These are phyloP conservation scores for Ernsta delagoae DNA, from an alignment of 2,888 invertebrate genomes.

Conservation along the genomic window DNA sequence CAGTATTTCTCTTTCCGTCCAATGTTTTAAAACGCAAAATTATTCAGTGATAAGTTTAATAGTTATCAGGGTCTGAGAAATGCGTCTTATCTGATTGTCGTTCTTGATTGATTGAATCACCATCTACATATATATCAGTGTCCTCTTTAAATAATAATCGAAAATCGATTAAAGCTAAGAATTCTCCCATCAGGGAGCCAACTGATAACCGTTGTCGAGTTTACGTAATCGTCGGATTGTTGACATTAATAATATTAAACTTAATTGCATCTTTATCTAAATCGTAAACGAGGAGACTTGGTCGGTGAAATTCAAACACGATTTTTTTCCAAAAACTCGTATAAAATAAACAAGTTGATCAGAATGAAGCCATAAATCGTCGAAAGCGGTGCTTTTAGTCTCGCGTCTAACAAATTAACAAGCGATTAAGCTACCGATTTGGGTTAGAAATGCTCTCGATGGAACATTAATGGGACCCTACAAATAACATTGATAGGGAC, in stretches of 20 bases:
- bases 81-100: slow-evolving; percentile 26
- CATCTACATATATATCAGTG: slow-evolving; percentile 21
- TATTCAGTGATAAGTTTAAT: slow-evolving; percentile 31
- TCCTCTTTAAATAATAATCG: slow-evolving; percentile 27
- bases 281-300: slow-evolving; percentile 49
- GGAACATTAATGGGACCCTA: slow-evolving; percentile 71
- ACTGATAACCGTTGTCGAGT: slow-evolving; percentile 30
- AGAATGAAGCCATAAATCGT: slow-evolving; percentile 81
- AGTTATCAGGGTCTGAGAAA: slow-evolving; percentile 26
- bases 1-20: neutral
- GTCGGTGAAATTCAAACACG: slow-evolving; percentile 54
- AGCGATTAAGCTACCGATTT: slow-evolving; percentile 82
- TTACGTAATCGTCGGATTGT: slow-evolving; percentile 35
- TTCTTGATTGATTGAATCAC: slow-evolving; percentile 27
- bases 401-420: slow-evolving; percentile 81
- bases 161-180: slow-evolving; percentile 34
- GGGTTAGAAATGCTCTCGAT: slow-evolving; percentile 64
- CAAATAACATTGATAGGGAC: slow-evolving; percentile 68
- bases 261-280: slow-evolving; percentile 59
- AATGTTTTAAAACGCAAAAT: slow-evolving; percentile 22
- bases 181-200: slow-evolving; percentile 27
- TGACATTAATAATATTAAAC: slow-evolving; percentile 44
- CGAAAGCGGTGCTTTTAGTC: slow-evolving; percentile 73
- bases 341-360: slow-evolving; percentile 69
- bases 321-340: slow-evolving; percentile 53